A percentile compares a stretch with the other conserved stretches of the same genome.
Evolutionary conservation across 1,140 invertebrate species (phyloP).

Genomic region (Diachasmimorpha longicaudata): DNA sequence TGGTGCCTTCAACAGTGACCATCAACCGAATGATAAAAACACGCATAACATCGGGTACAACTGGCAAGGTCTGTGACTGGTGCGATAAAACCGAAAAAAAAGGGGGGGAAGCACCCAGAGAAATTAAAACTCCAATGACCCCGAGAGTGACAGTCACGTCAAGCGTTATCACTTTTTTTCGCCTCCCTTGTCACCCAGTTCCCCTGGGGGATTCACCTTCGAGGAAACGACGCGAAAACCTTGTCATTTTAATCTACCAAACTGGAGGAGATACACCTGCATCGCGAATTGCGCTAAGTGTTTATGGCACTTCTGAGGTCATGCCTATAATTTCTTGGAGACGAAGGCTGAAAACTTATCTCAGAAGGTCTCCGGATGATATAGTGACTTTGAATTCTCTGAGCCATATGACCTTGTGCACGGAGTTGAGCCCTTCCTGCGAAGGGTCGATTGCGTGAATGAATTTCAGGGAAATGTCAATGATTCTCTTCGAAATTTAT

Average conservation of each 20-base stretch:
- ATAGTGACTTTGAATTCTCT: too few relatives aligned
- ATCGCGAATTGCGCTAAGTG: not conserved
- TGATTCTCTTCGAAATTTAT: too few relatives aligned
- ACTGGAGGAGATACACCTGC: not conserved
- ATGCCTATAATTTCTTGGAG: not conserved
- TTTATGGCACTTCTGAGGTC: not conserved
- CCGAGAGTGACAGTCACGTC: not conserved
- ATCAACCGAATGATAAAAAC: not conserved
- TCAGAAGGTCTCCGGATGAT: not conserved
- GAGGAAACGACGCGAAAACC: too few relatives aligned
- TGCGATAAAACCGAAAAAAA: not conserved
- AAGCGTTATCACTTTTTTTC: not conserved
- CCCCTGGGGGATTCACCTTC: not conserved
- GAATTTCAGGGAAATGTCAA: too few relatives aligned
- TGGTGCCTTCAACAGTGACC: not conserved
- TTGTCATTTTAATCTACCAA: not conserved
- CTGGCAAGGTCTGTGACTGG: not conserved
- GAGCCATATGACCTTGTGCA: too few relatives aligned
- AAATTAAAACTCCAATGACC: conserved; percentile 1
- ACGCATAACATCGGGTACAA: not conserved
- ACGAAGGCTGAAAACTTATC: not conserved
- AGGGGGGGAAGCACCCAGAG: not conserved
- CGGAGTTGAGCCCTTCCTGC: too few relatives aligned
- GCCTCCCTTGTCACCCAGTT: not conserved
- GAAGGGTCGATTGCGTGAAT: too few relatives aligned